Base-by-base conservation (phyloP, 2,888 invertebrate species). In the Eupsilia transversa region DNA sequence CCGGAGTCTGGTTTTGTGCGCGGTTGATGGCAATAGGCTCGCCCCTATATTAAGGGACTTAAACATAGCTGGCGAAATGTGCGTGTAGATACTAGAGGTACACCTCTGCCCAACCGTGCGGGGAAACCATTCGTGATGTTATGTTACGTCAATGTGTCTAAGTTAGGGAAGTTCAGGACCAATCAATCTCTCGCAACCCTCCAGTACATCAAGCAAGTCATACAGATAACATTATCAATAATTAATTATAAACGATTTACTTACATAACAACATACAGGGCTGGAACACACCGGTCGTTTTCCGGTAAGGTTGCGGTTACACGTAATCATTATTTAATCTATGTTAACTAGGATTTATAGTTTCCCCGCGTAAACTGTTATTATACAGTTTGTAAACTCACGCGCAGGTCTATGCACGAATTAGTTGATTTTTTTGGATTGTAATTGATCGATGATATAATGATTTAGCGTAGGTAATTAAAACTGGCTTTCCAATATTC, bases 281-380 rank as follows among this genome's bases (percentile, higher is more conserved):
- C 68, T 77, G 60, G 33, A 63, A 67, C 27, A 60, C 67, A 83
- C 72, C 63, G 49, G 60, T 67, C 52, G 59, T 68, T 83, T 80
- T 76, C 76, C 81, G 76, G 79, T 70, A 79, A 76, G 63, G 56
- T 61, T 85, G 73, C 67, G 77, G 75, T 74, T 79, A 68, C 59
- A 74, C 74, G 72, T 85, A 87, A 80, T 79, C 63, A 73, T 83
- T 77, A 79, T 77, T 77, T 71, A 79, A 79, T 77, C 70, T 68
- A 63, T 77, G 79, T 64, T 72, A 80, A 80, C 69, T 72, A 49
- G 49, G 71, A 84, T 85, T 87, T 87, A 87, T 82, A 76, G 67
- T 77, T 86, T 79, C 70, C 70, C 68, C 56, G 33, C 73, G 46
- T 73, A 76, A 81, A 73, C 79, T 80, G 77, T 79, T 82, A 87